phyloP scores from a whole-genome alignment of 2,797 vertebrate species.

The Aulostomus chinensis region DNA sequence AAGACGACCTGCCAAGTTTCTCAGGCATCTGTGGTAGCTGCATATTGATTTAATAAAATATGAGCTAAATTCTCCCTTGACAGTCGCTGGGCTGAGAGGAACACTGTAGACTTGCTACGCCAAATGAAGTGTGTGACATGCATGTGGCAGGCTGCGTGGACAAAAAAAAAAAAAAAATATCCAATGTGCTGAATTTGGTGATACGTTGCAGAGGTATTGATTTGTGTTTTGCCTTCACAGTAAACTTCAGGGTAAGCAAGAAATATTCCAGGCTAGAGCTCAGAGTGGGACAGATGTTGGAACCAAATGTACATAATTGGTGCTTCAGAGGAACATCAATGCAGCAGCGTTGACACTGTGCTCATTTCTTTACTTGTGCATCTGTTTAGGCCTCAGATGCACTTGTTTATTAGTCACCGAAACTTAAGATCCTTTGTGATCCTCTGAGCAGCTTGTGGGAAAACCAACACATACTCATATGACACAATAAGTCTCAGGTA shows the following conservation, averaged over 20 bases:
- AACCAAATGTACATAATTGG: constrained; percentile 11
- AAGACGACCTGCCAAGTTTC: constrained; percentile 56
- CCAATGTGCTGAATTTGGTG: constrained; percentile 8
- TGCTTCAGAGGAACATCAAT: constrained; percentile 17
- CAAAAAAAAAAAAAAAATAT: background rate
- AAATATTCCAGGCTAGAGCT: constrained; percentile 16
- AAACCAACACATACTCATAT: too few species aligned
- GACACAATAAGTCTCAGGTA: too few species aligned
- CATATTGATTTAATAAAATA: constrained; percentile 69
- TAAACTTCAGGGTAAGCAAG: constrained; percentile 17
- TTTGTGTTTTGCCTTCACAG: constrained; percentile 14
- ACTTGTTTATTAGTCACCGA: too few species aligned
- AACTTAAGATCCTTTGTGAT: too few species aligned
- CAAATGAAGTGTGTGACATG: background rate
- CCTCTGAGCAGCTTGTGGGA: too few species aligned
- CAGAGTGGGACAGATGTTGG: constrained; percentile 24
- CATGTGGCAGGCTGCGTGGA: background rate
- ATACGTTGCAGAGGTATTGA: constrained; percentile 19
- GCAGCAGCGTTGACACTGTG: constrained; percentile 2
- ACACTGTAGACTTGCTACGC: constrained; percentile 9
- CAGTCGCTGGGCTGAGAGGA: constrained; percentile 8
- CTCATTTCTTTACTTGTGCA: constrained; percentile 16
- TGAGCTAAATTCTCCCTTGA: constrained; percentile 63
- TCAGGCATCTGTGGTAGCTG: constrained; percentile 52
- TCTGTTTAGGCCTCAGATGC: background rate